Evolutionary conservation across 2,113 vertebrate genomes (phyloP), one percentile per base, ranked within the genome.

Genomic region (Myrmophylax atrothorax): DNA sequence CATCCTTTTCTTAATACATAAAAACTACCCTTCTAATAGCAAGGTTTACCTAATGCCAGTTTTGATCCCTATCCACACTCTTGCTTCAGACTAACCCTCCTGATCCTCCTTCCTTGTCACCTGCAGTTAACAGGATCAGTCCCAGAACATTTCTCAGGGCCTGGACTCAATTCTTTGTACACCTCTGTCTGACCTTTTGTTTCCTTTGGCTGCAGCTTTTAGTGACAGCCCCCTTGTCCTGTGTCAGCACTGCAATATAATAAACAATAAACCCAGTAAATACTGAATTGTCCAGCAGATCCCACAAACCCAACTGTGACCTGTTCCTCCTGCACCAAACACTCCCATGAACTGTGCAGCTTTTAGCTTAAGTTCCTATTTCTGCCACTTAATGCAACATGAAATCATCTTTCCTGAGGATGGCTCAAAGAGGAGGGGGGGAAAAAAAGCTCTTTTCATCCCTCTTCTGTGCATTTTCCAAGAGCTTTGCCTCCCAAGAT

Each of bases 401-500:
- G 49, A 92, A 95, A 92, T 72, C 63, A 90, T 89, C 80, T 80
- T 90, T 90, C 15, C 23, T 18, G 10, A 87, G 2, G 89, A 74
- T 53, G 84, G 76, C 90, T 93, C 79, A 72, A 70, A 79, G 74
- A 95, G 62, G 33, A 90, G 68, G 80, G 64, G 80, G 92, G 93
- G 79, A 90, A 89, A 90, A 90, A 84, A 85, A 79, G 38, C 88
- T 84, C 91, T 84, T 76, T 93, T 92, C 84, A 93, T 93, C 85
- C 83, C 68, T 92, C 94, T 69, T 53, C 82, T 76, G 81, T 87
- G 59, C 86, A 89, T 96, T 94, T 96, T 89, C 70, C 66, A 92
- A 94, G 73, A 96, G 96, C 92, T 92, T 73, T 78, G 84, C 79
- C 90, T 89, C 95, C 89, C 90, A 73, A 95, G 83, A 95, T 83